A percentile compares a stretch with the other conserved stretches of the same genome.
These are phyloP conservation scores for Squalus acanthias DNA, from an alignment of 2,797 vertebrate species.

Conservation along the genomic window DNA sequence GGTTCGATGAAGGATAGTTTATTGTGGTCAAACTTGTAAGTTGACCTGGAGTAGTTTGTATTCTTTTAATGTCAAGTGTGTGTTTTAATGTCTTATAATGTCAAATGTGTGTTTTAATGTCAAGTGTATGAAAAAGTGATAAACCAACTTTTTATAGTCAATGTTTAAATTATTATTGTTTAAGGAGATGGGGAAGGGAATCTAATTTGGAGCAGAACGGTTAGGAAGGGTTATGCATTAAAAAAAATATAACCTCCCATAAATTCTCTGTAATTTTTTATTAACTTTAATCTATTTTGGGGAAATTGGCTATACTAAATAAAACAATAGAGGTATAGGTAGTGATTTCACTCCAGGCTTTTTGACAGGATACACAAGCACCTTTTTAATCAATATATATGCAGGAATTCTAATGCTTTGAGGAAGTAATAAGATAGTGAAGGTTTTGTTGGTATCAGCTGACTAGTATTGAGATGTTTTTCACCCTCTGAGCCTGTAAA, in stretches of 20 bases:
- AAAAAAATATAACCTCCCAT: neutral
- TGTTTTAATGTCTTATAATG: neutral
- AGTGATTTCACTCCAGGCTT: neutral
- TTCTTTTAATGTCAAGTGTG: neutral
- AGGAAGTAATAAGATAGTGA: slow-evolving; percentile 13
- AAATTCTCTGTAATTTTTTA: neutral
- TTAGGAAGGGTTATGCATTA: neutral
- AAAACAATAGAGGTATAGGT: neutral
- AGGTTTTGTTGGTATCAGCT: neutral
- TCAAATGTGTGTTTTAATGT: neutral
- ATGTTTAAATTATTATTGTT: neutral
- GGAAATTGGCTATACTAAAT: neutral
- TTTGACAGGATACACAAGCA: neutral
- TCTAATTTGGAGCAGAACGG: neutral
- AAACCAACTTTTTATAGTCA: neutral
- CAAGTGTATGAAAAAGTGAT: neutral
- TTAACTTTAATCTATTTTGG: neutral
- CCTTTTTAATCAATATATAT: neutral
- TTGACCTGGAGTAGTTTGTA: neutral
- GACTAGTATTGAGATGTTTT: neutral
- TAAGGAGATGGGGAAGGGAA: neutral
- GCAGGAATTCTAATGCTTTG: neutral
- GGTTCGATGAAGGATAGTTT: neutral
- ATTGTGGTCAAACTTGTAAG: neutral
- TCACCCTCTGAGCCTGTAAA: neutral